A percentile compares a stretch with the other conserved stretches of the same genome.
Evolutionary conservation across 1,140 invertebrate genomes (phyloP).

Genomic region (Harpegnathos saltator): DNA sequence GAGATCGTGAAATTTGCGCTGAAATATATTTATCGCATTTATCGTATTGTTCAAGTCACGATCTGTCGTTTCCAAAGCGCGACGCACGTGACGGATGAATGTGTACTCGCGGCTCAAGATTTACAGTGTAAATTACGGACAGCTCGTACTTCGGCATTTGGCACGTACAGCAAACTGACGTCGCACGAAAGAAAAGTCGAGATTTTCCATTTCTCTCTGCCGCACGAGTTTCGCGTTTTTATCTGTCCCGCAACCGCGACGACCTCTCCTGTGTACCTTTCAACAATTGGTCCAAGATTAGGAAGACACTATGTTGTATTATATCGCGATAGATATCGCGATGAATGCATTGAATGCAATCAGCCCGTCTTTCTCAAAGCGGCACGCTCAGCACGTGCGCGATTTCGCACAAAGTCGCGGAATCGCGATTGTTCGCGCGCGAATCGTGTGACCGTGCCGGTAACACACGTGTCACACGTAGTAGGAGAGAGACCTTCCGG

Average conservation of each 20-base stretch:
- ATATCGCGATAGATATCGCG: too few relatives aligned
- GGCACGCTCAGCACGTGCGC: not conserved
- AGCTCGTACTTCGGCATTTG: not conserved
- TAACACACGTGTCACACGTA: conserved; percentile 29
- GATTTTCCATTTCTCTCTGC: too few relatives aligned
- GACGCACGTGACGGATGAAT: too few relatives aligned
- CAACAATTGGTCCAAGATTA: not conserved
- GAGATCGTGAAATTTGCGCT: not conserved
- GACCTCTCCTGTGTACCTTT: not conserved
- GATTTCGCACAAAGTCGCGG: not conserved
- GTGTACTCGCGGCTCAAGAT: not conserved
- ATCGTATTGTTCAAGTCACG: not conserved
- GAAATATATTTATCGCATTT: not conserved
- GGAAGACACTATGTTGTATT: not conserved
- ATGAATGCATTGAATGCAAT: too few relatives aligned
- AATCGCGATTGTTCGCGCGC: conserved; percentile 6
- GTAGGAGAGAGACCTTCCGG: not conserved
- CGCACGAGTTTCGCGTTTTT: too few relatives aligned
- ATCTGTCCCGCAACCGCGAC: too few relatives aligned
- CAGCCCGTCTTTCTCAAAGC: not conserved
- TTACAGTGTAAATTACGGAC: not conserved
- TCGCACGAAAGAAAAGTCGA: too few relatives aligned
- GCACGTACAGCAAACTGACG: not conserved
- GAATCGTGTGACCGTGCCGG: conserved; percentile 20
- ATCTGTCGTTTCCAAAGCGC: not conserved